phyloP scores from a whole-genome alignment of 2,888 invertebrate genomes.

The Perithous albicinctus region DNA sequence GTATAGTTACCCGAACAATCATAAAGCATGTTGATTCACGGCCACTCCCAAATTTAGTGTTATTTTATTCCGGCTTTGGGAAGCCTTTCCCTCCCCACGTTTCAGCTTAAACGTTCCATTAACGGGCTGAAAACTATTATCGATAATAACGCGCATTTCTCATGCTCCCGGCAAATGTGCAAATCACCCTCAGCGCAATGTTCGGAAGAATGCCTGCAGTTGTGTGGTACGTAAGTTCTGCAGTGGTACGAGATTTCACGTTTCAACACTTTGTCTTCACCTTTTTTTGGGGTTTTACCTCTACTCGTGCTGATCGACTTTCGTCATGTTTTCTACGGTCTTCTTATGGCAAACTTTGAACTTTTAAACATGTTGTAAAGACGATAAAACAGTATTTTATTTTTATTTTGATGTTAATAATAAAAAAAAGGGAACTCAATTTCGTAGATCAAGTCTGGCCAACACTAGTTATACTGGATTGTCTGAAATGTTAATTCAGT shows the following conservation, averaged over 20 bases:
- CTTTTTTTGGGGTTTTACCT: not conserved
- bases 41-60: conserved; percentile 74
- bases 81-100: conserved; percentile 4
- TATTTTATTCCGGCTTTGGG: conserved; percentile 73
- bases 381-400: too few species aligned
- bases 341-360: not conserved
- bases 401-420: too few species aligned
- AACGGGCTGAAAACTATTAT: conserved; percentile 68
- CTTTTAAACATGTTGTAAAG: too few species aligned
- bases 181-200: conserved; percentile 26
- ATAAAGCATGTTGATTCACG: conserved; percentile 80
- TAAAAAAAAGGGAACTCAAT: not conserved
- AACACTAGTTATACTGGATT: too few species aligned
- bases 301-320: not conserved
- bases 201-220: not conserved
- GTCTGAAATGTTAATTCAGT: not conserved
- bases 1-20: conserved; percentile 75
- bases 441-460: not conserved
- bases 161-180: conserved; percentile 11
- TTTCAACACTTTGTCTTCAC: not conserved
- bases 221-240: not conserved
- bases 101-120: conserved; percentile 71
- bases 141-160: conserved; percentile 55
- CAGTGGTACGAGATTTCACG: not conserved
- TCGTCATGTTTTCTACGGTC: not conserved